Evolutionary conservation across 2,113 vertebrate species (phyloP).

Genomic region (Nesoenas mayeri): DNA sequence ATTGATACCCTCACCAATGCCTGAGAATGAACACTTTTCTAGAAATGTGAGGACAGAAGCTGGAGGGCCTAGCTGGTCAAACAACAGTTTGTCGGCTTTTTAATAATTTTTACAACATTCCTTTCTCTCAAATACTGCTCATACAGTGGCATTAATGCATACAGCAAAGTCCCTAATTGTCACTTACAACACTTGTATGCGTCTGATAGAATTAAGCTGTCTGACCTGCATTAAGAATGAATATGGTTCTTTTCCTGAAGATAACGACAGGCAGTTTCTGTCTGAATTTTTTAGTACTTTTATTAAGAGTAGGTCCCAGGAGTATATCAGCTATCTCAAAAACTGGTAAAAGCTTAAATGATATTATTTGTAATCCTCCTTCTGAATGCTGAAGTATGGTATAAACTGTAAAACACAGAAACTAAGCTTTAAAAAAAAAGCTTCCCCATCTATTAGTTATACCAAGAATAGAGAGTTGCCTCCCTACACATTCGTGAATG

Average conservation of each 20-base stretch:
- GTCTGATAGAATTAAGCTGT: neutral
- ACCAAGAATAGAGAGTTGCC: neutral
- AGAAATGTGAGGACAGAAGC: slow-evolving; percentile 23
- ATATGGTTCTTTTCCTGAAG: neutral
- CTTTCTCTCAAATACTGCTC: slow-evolving; percentile 1
- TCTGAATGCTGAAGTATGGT: neutral
- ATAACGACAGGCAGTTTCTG: neutral
- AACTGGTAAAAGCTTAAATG: neutral
- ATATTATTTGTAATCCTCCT: neutral
- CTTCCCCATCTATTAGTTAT: neutral
- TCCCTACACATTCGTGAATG: neutral
- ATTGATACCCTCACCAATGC: neutral
- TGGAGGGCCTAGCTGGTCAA: slow-evolving; percentile 7
- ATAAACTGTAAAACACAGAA: neutral
- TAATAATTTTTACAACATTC: neutral
- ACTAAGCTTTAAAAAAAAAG: slow-evolving; percentile 28
- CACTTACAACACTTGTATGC: neutral
- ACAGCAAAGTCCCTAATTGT: neutral
- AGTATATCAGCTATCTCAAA: slow-evolving; percentile 3
- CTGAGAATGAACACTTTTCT: slow-evolving; percentile 31
- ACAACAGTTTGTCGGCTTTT: neutral
- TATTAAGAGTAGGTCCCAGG: neutral
- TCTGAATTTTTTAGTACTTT: neutral
- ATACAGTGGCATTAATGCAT: neutral
- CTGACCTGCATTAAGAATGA: neutral